Conservation (phyloP, 2,888 invertebrate species). For the Macrostomum cliftonense region DNA sequence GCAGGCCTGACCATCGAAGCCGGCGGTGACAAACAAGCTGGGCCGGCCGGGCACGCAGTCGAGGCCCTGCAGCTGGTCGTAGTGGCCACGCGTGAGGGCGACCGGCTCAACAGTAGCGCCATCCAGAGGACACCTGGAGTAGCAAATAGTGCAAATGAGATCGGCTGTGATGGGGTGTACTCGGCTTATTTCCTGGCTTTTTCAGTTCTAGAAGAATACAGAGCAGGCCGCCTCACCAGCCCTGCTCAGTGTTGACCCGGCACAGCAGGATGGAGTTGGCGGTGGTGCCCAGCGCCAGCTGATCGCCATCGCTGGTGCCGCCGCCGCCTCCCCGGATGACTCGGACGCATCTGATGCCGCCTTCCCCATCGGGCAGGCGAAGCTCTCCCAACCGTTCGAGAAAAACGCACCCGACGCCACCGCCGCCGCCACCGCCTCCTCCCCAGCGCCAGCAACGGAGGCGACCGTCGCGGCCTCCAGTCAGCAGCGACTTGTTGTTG, state of each 20-base stretch:
- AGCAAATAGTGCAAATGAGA: too few relatives aligned
- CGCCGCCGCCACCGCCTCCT: not conserved
- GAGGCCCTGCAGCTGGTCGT: constrained; percentile 22
- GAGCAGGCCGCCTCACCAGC: not conserved
- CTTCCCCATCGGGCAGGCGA: not conserved
- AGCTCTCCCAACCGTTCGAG: constrained; percentile 16
- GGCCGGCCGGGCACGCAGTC: constrained; percentile 14
- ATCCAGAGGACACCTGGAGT: too few relatives aligned
- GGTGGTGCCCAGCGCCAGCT: constrained; percentile 25
- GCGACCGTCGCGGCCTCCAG: constrained; percentile 25
- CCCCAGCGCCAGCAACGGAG: constrained; percentile 19
- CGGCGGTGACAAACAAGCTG: constrained; percentile 22
- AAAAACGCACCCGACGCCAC: too few relatives aligned
- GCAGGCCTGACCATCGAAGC: constrained; percentile 25
- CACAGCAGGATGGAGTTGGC: constrained; percentile 25
- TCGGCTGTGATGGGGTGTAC: too few relatives aligned
- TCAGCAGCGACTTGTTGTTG: constrained; percentile 18
- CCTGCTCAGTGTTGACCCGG: not conserved
- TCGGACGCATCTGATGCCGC: too few relatives aligned
- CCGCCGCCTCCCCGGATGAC: constrained; percentile 3
- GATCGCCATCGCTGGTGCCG: constrained; percentile 16
- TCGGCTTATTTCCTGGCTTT: too few relatives aligned
- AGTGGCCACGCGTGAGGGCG: constrained; percentile 22
- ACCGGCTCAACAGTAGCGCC: too few relatives aligned
- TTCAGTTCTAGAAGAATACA: too few relatives aligned